Percentiles rank a stretch among this genome's conserved stretches.
These are phyloP conservation scores for Bothrops jararaca DNA, from an alignment of 2,113 vertebrate genomes.

Conservation along the genomic window DNA sequence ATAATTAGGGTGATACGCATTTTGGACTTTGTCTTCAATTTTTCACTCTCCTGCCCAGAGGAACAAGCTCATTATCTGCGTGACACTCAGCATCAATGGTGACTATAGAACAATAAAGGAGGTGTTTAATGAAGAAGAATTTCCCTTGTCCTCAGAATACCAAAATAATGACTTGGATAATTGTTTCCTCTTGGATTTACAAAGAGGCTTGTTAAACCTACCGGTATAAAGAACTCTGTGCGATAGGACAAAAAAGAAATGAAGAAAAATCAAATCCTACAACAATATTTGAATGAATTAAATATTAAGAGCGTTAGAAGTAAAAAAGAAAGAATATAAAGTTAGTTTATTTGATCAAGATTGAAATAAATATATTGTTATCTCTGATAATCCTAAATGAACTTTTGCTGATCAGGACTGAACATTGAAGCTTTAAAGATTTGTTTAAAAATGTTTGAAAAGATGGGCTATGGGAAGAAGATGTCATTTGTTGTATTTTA, in stretches of 20 bases:
- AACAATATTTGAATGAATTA: not conserved
- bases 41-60: slow-evolving; percentile 16
- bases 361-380: not conserved
- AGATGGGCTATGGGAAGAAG: not conserved
- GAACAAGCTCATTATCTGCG: slow-evolving; percentile 27
- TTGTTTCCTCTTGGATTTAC: not conserved
- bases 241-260: not conserved
- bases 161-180: not conserved
- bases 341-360: not conserved
- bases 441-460: not conserved
- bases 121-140: not conserved
- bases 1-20: slow-evolving; percentile 26
- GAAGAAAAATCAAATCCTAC: not conserved
- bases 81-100: not conserved
- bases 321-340: not conserved
- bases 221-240: not conserved
- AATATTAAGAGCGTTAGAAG: not conserved
- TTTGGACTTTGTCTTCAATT: slow-evolving; percentile 18
- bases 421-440: not conserved
- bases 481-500: not conserved
- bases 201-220: not conserved
- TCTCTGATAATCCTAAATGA: not conserved
- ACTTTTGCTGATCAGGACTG: not conserved
- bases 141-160: not conserved
- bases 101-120: not conserved